These are phyloP conservation scores for Pteruthius melanotis DNA, from an alignment of 2,113 vertebrate genomes.

Conservation along the genomic window DNA sequence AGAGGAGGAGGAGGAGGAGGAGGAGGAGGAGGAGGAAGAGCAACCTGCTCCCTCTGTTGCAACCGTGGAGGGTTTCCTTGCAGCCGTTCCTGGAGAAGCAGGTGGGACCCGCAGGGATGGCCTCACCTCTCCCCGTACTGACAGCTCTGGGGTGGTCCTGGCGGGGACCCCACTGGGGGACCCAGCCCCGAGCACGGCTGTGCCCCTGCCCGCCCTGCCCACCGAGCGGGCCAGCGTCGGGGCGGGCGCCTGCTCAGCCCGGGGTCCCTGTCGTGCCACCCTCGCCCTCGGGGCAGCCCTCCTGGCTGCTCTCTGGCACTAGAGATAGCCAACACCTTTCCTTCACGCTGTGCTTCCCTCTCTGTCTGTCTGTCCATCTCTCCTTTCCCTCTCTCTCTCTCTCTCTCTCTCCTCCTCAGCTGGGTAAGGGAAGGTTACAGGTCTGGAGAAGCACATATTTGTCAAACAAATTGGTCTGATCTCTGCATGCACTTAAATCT, in stretches of 20 bases:
- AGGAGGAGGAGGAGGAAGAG: background rate
- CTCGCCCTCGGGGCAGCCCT: slow-evolving; percentile 16
- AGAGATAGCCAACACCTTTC: background rate
- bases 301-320: slow-evolving; percentile 5
- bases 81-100: slow-evolving; percentile 5
- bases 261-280: slow-evolving; percentile 46
- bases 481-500: slow-evolving; percentile 48
- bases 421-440: slow-evolving; percentile 57
- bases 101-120: slow-evolving; percentile 19
- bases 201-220: slow-evolving; percentile 60
- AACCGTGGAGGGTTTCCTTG: slow-evolving; percentile 12
- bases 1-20: background rate
- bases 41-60: background rate
- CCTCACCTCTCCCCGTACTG: background rate
- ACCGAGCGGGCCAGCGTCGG: slow-evolving; percentile 68
- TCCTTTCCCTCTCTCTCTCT: background rate
- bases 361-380: background rate
- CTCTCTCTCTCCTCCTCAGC: background rate
- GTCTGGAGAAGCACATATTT: slow-evolving; percentile 47
- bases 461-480: slow-evolving; percentile 55
- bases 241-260: slow-evolving; percentile 20
- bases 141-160: background rate
- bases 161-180: background rate
- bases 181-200: background rate
- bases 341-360: slow-evolving; percentile 35